Evolutionary conservation across 2,888 invertebrate genomes (phyloP).

Genomic region (Hartigia nigra): DNA sequence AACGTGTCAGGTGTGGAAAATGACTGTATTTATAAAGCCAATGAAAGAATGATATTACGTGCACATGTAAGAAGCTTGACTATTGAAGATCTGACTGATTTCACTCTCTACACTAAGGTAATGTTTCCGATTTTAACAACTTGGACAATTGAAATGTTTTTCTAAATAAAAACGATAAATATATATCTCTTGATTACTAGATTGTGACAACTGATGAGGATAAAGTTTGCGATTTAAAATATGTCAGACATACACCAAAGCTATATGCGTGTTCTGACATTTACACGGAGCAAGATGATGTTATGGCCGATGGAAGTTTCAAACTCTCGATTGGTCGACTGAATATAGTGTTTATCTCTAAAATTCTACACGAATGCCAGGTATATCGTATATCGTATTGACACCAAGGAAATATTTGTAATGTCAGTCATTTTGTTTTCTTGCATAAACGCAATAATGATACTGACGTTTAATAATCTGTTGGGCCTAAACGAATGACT

Average conservation of each 20-base stretch:
- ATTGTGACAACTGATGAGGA: slow-evolving; percentile 83
- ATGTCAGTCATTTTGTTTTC: background rate
- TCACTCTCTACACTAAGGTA: slow-evolving; percentile 82
- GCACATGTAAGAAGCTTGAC: slow-evolving; percentile 76
- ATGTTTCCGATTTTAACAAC: background rate
- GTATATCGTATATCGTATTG: slow-evolving; percentile 57
- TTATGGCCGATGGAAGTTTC: slow-evolving; percentile 78
- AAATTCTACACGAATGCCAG: slow-evolving; percentile 74
- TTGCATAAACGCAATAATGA: background rate
- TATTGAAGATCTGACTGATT: slow-evolving; percentile 79
- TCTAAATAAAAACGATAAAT: background rate
- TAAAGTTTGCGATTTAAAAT: slow-evolving; percentile 82
- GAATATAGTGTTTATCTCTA: slow-evolving; percentile 77
- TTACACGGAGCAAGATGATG: slow-evolving; percentile 65
- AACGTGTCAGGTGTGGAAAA: slow-evolving; percentile 77
- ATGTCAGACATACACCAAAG: slow-evolving; percentile 76
- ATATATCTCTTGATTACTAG: slow-evolving; percentile 63
- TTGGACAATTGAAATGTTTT: background rate
- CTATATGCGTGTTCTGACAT: slow-evolving; percentile 68
- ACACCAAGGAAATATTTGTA: background rate
- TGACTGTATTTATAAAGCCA: slow-evolving; percentile 82
- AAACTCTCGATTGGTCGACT: slow-evolving; percentile 78
- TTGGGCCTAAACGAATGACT: too few species aligned
- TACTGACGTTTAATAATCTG: background rate
- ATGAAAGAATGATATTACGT: slow-evolving; percentile 80